A percentile compares a stretch with the other conserved stretches of the same genome.
Conservation (phyloP, 1,140 invertebrate genomes). For the Vollenhovia emeryi region DNA sequence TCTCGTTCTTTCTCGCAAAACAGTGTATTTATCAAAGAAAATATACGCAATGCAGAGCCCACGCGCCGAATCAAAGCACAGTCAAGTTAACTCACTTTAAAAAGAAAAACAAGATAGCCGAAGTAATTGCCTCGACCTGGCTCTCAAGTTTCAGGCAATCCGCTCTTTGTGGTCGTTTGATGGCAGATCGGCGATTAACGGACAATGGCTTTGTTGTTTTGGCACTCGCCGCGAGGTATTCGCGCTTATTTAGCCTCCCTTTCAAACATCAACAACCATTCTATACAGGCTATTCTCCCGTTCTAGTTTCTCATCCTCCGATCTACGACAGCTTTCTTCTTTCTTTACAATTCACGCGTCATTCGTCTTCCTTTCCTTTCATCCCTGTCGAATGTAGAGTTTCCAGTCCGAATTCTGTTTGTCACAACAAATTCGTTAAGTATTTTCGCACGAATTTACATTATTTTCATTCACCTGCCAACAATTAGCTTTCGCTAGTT, state of each 20-base stretch:
- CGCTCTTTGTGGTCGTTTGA: constrained; percentile 45
- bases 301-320: neutral
- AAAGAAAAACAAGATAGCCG: neutral
- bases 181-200: constrained; percentile 49
- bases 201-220: constrained; percentile 67
- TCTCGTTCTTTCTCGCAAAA: neutral
- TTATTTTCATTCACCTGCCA: neutral
- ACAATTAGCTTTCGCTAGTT: neutral
- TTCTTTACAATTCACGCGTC: constrained; percentile 4
- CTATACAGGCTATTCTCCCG: neutral
- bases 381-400: neutral
- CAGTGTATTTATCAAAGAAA: neutral
- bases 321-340: neutral
- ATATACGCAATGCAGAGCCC: neutral
- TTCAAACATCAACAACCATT: constrained; percentile 42
- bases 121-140: neutral
- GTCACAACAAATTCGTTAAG: no score
- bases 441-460: neutral
- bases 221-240: constrained; percentile 58
- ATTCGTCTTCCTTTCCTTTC: neutral
- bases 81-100: neutral
- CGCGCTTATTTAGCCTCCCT: constrained; percentile 53
- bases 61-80: neutral
- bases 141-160: constrained; percentile 29
- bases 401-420: neutral